Evolutionary conservation across 2,113 vertebrate species (phyloP).

Genomic region (Hassar affinis): DNA sequence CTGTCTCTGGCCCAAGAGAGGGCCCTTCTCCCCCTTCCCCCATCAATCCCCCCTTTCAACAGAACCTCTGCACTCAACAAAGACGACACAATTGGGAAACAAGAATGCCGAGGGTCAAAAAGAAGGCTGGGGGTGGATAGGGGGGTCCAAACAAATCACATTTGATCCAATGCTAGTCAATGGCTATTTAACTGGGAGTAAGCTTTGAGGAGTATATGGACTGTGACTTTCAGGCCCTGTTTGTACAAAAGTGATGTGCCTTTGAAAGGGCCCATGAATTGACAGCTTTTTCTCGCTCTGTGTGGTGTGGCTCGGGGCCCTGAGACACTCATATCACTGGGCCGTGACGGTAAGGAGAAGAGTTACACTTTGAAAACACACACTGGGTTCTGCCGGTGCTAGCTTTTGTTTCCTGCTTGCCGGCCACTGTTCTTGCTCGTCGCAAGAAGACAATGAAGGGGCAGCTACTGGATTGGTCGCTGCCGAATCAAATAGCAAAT

Average conservation of each 20-base stretch:
- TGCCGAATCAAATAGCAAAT: conserved; percentile 77
- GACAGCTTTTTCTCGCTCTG: conserved; percentile 75
- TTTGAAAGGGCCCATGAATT: conserved; percentile 76
- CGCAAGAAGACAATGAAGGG: conserved; percentile 75
- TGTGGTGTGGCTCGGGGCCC: conserved; percentile 66
- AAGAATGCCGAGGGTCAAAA: conserved; percentile 70
- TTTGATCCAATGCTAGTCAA: conserved; percentile 70
- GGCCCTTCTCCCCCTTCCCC: conserved; percentile 34
- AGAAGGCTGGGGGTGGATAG: conserved; percentile 41
- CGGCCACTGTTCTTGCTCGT: conserved; percentile 70
- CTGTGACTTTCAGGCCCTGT: conserved; percentile 71
- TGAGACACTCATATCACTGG: conserved; percentile 75
- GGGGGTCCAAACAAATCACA: conserved; percentile 63
- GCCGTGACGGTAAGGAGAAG: conserved; percentile 73
- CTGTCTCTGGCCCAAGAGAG: conserved; percentile 53
- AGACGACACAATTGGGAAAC: conserved; percentile 74
- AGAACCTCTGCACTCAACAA: conserved; percentile 60
- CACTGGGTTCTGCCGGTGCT: conserved; percentile 45
- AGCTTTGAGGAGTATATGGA: conserved; percentile 73
- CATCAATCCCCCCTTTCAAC: conserved; percentile 50
- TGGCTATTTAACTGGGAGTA: conserved; percentile 69
- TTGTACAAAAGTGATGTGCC: conserved; percentile 72
- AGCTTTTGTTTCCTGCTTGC: conserved; percentile 63
- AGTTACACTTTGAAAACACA: conserved; percentile 69
- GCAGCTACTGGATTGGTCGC: conserved; percentile 75